Evolutionary conservation across 2,888 invertebrate species (phyloP).

Genomic region (Timandra comae): DNA sequence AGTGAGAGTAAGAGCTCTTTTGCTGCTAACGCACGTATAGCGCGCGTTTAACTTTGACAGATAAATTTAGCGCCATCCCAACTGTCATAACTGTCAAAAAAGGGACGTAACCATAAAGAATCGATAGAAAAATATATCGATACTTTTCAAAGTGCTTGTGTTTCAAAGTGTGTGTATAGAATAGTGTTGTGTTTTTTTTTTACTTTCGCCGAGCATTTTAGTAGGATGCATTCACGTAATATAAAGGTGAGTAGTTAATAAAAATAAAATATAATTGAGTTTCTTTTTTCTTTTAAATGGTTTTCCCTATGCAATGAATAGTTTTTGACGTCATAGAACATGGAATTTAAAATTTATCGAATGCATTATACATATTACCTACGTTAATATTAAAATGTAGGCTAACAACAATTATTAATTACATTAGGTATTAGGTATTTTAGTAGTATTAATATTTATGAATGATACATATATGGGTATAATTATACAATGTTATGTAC

Average conservation of each 20-base stretch:
- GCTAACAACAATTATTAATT: no score
- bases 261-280: no score
- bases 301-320: no score
- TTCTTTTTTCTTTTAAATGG: no score
- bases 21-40: constrained; percentile 40
- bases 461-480: no score
- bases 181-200: constrained; percentile 44
- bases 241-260: constrained; percentile 46
- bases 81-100: not conserved
- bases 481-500: no score
- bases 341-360: no score
- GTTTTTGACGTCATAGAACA: no score
- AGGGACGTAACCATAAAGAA: constrained; percentile 15
- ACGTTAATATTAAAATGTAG: no score
- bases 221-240: constrained; percentile 55
- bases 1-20: constrained; percentile 65
- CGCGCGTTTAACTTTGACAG: constrained; percentile 42
- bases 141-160: constrained; percentile 54
- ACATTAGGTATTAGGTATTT: no score
- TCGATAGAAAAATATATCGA: constrained; percentile 19
- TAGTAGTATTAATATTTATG: no score
- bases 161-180: constrained; percentile 26
- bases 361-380: no score
- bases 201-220: constrained; percentile 48
- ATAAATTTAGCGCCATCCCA: constrained; percentile 42